A percentile compares a stretch with the other conserved stretches of the same genome.
Evolutionary conservation across 1,140 invertebrate genomes (phyloP).

Genomic region (Drosophila miranda): DNA sequence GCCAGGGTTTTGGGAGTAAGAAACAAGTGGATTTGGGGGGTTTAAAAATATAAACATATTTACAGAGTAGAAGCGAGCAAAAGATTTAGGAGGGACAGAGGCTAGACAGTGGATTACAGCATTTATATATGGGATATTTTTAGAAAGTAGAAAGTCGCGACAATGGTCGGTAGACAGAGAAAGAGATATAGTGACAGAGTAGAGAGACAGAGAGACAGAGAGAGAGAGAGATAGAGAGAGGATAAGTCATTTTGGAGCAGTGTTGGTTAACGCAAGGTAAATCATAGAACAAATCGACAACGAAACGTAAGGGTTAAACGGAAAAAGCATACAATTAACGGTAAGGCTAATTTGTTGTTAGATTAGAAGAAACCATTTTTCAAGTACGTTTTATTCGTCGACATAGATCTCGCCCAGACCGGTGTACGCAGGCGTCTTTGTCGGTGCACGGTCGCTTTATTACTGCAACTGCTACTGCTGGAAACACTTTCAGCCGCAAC

Average conservation of each 20-base stretch:
- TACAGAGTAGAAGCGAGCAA: slow-evolving; percentile 61
- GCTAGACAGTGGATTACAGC: slow-evolving; percentile 68
- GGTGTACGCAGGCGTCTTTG: slow-evolving; percentile 88
- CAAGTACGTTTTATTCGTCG: slow-evolving; percentile 82
- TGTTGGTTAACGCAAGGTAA: slow-evolving; percentile 67
- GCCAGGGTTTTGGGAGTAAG: slow-evolving; percentile 8
- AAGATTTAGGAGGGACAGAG: slow-evolving; percentile 38
- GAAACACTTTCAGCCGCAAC: slow-evolving; percentile 58
- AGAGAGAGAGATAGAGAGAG: slow-evolving; percentile 28
- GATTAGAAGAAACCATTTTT: slow-evolving; percentile 55
- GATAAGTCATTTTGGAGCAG: slow-evolving; percentile 39
- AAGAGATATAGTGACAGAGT: slow-evolving; percentile 30
- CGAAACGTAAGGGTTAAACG: slow-evolving; percentile 36
- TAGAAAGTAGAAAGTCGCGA: slow-evolving; percentile 50
- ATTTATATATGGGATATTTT: too few species aligned
- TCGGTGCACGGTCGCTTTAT: slow-evolving; percentile 81
- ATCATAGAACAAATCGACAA: slow-evolving; percentile 43
- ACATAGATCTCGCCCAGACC: slow-evolving; percentile 88
- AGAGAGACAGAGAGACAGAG: slow-evolving; percentile 27
- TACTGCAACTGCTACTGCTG: slow-evolving; percentile 81
- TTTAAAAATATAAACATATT: slow-evolving; percentile 38
- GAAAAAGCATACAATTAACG: slow-evolving; percentile 31
- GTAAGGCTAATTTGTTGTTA: slow-evolving; percentile 25
- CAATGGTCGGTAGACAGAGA: slow-evolving; percentile 47
- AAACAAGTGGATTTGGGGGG: slow-evolving; percentile 1